phyloP scores from a whole-genome alignment of 2,888 invertebrate genomes.

The Drosophila mettleri region DNA sequence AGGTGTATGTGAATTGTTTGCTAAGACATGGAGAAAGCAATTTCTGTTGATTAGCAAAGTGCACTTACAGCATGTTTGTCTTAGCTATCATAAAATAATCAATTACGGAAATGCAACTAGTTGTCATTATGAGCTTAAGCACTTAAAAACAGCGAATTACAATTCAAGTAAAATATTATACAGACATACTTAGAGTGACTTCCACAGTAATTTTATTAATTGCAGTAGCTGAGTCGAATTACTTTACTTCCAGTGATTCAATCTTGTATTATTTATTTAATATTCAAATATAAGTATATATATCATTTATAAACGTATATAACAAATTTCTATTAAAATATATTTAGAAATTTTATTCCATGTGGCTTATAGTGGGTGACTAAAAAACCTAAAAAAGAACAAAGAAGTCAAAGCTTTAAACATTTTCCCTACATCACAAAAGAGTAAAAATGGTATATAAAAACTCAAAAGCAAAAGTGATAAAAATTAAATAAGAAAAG shows the following conservation, averaged over 20 bases:
- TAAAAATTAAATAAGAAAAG: not conserved
- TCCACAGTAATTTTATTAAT: too few relatives aligned
- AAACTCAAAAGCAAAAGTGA: not conserved
- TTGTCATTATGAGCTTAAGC: not conserved
- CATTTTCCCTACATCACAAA: constrained; percentile 27
- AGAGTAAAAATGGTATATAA: not conserved
- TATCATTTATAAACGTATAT: too few relatives aligned
- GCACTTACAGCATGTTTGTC: constrained; percentile 44
- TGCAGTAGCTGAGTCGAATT: too few relatives aligned
- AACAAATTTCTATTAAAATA: too few relatives aligned
- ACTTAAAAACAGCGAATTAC: not conserved
- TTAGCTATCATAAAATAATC: not conserved
- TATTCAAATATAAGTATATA: too few relatives aligned
- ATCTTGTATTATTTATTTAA: too few relatives aligned
- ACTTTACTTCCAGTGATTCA: too few relatives aligned
- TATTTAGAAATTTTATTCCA: too few relatives aligned
- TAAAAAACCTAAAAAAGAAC: too few relatives aligned
- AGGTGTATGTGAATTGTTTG: constrained; percentile 22
- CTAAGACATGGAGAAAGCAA: constrained; percentile 27
- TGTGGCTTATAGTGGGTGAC: too few relatives aligned
- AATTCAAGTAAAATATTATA: not conserved
- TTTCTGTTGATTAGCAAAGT: constrained; percentile 68
- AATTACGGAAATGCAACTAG: not conserved
- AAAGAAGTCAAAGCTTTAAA: constrained; percentile 18
- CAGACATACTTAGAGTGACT: not conserved